These are phyloP conservation scores for Molothrus aeneus DNA, from an alignment of 2,797 vertebrate species.

Conservation along the genomic window DNA sequence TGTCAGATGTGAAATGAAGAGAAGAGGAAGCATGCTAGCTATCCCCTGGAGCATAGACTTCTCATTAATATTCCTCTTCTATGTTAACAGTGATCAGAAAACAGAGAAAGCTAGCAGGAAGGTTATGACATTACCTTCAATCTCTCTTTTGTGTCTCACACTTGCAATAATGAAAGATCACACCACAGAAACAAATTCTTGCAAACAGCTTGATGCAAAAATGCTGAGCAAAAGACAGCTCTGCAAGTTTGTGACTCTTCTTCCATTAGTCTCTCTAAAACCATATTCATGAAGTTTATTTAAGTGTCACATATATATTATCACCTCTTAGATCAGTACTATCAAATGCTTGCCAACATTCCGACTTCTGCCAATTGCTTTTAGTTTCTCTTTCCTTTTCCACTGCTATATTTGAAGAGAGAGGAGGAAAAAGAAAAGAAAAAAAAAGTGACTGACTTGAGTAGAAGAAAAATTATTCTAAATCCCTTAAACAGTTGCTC, in stretches of 20 bases:
- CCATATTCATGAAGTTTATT: background rate
- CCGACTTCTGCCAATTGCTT: background rate
- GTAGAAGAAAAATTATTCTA: slow-evolving; percentile 6
- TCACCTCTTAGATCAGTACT: background rate
- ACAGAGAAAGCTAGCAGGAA: background rate
- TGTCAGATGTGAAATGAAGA: background rate
- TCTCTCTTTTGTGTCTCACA: background rate
- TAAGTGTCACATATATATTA: background rate
- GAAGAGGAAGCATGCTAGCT: background rate
- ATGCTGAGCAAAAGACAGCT: background rate
- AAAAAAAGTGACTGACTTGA: background rate
- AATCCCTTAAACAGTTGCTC: slow-evolving; percentile 24
- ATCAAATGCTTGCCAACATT: slow-evolving; percentile 1
- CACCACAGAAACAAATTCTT: background rate
- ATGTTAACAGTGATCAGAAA: background rate
- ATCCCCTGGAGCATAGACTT: background rate
- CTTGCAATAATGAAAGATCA: background rate
- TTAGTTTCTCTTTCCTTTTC: slow-evolving; percentile 27
- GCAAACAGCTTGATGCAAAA: background rate
- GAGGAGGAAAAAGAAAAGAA: too few relatives aligned
- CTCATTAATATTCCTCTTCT: background rate
- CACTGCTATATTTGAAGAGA: background rate
- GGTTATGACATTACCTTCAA: background rate
- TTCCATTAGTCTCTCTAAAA: slow-evolving; percentile 22
- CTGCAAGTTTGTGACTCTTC: background rate